Evolutionary conservation across 1,140 invertebrate genomes (phyloP).

Genomic region (Lepidurus couesii): DNA sequence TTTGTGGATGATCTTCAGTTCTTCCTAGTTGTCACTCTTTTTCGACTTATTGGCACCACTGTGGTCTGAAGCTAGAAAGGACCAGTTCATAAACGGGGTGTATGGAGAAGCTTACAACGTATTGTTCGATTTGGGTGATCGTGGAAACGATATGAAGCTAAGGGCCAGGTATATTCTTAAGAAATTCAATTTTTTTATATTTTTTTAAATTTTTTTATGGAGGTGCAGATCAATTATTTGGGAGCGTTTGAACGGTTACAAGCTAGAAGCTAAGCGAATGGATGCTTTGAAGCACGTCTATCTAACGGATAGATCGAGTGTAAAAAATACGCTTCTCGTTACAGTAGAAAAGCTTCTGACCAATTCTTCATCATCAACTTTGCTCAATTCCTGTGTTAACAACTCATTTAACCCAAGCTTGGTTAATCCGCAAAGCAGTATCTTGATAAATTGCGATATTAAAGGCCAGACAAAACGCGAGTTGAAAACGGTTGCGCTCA

Average conservation of each 20-base stretch:
- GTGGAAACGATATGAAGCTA: conserved; percentile 6
- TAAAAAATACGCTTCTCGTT: background rate
- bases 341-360: background rate
- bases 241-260: conserved; percentile 43
- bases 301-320: conserved; percentile 25
- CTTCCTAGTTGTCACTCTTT: conserved; percentile 48
- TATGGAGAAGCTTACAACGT: conserved; percentile 37
- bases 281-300: conserved; percentile 29
- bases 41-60: conserved; percentile 51
- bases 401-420: background rate
- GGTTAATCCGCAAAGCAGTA: background rate
- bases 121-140: conserved; percentile 24
- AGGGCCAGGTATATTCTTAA: conserved; percentile 26
- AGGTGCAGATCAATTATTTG: conserved; percentile 40
- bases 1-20: conserved; percentile 22
- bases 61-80: conserved; percentile 43
- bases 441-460: background rate
- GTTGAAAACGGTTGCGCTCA: background rate
- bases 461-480: background rate
- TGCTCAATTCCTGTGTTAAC: background rate
- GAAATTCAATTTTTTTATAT: background rate
- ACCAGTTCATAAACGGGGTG: conserved; percentile 45
- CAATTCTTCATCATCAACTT: background rate
- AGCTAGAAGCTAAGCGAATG: conserved; percentile 38
- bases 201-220: background rate